Evolutionary conservation across 1,140 invertebrate genomes (phyloP).

Genomic region (Caerostris extrusa): DNA sequence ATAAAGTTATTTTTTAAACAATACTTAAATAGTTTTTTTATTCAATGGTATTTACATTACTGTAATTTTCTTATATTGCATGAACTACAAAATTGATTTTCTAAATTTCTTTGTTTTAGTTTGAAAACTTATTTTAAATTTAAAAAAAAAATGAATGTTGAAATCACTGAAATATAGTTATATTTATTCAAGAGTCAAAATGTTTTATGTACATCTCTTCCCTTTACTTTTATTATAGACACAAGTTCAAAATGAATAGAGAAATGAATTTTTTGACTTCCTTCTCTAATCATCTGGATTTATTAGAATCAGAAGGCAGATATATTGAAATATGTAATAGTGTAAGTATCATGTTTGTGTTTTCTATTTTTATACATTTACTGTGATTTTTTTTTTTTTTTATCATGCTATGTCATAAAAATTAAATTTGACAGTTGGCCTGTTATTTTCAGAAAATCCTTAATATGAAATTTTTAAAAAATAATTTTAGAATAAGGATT

Average conservation of each 20-base stretch:
- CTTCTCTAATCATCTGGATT: conserved; percentile 34
- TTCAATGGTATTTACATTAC: no score
- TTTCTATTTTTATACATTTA: not conserved
- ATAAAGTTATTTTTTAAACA: no score
- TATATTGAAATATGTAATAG: conserved; percentile 41
- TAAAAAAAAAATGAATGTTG: no score
- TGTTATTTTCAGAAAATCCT: not conserved
- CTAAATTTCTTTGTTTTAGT: no score
- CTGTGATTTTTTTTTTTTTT: no score
- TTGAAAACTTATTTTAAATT: no score
- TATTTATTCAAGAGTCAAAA: no score
- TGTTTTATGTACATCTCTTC: not conserved
- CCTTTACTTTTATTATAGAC: not conserved
- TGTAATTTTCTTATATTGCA: no score
- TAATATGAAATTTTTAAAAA: not conserved
- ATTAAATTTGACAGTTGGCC: not conserved
- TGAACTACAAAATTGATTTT: no score
- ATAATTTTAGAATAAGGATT: no score
- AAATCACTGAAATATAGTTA: no score
- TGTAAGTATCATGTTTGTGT: not conserved
- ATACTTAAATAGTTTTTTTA: no score
- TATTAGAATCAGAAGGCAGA: conserved; percentile 59
- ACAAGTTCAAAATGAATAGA: not conserved
- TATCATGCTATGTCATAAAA: not conserved
- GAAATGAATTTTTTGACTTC: conserved; percentile 41